phyloP scores from a whole-genome alignment of 2,113 vertebrate species.

The Cyanocitta stelleri region DNA sequence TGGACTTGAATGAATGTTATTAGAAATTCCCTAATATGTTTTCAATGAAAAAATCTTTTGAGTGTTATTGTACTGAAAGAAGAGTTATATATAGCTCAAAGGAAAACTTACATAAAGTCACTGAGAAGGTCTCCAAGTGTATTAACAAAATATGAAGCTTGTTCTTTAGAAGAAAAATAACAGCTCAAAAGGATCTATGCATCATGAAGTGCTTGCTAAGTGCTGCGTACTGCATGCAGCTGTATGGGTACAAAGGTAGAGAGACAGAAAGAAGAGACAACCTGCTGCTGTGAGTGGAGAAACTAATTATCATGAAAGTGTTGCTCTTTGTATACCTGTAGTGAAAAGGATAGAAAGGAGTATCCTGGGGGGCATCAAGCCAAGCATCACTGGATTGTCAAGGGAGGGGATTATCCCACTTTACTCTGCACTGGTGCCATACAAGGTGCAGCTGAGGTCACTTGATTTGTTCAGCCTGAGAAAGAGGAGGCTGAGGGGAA shows the following conservation, averaged over 20 bases:
- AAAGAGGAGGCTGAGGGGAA: neutral
- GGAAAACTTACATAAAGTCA: neutral
- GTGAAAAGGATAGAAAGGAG: neutral
- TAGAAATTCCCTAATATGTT: neutral
- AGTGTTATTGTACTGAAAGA: neutral
- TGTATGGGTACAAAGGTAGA: neutral
- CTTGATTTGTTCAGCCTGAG: neutral
- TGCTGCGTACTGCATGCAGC: neutral
- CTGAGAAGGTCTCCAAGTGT: neutral
- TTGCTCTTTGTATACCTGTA: neutral
- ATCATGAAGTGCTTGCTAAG: neutral
- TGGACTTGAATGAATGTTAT: neutral
- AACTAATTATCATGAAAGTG: neutral
- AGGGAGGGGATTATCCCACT: neutral
- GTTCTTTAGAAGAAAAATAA: neutral
- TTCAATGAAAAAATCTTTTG: neutral
- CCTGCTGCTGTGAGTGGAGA: neutral
- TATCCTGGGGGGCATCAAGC: neutral
- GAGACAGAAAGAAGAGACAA: neutral
- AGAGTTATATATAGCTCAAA: neutral
- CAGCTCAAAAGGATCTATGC: neutral
- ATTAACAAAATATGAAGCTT: neutral
- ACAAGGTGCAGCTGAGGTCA: neutral
- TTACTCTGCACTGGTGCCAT: neutral
- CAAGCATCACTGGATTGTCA: accelerated